These are phyloP conservation scores for Callochromis pleurospilus DNA, from an alignment of 2,113 vertebrate genomes.

Conservation along the genomic window DNA sequence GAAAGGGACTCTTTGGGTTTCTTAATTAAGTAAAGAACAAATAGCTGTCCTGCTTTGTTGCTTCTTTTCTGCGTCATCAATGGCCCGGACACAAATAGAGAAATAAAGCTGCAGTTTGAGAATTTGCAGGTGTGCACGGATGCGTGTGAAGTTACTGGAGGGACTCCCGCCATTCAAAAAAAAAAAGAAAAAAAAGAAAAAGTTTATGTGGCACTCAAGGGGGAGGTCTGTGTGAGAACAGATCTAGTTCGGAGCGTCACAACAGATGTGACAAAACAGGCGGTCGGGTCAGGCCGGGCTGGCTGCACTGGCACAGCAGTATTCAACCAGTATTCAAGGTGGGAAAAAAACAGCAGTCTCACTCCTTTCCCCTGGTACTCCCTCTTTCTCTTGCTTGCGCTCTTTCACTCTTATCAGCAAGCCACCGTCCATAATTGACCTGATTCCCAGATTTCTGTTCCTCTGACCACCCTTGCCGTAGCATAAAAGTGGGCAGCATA, in stretches of 20 bases:
- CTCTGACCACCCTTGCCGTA: slow-evolving; percentile 72
- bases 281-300: slow-evolving; percentile 45
- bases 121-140: slow-evolving; percentile 70
- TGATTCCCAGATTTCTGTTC: slow-evolving; percentile 76
- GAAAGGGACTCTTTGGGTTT: slow-evolving; percentile 62
- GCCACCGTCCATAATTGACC: slow-evolving; percentile 80
- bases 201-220: slow-evolving; percentile 55
- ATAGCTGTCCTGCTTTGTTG: slow-evolving; percentile 62
- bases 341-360: slow-evolving; percentile 58
- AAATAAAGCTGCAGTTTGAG: slow-evolving; percentile 50
- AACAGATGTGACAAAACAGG: slow-evolving; percentile 58
- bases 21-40: slow-evolving; percentile 69
- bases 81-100: slow-evolving; percentile 50
- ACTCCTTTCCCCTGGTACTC: slow-evolving; percentile 52
- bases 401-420: slow-evolving; percentile 67
- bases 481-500: slow-evolving; percentile 77
- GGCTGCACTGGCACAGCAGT: slow-evolving; percentile 29
- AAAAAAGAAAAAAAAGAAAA: background rate
- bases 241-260: slow-evolving; percentile 67
- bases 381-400: slow-evolving; percentile 20
- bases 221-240: slow-evolving; percentile 64
- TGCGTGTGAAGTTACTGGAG: slow-evolving; percentile 43
- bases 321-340: slow-evolving; percentile 23
- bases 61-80: slow-evolving; percentile 60
- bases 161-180: slow-evolving; percentile 1